Base-by-base conservation (phyloP, 2,888 invertebrate genomes). In the Tupiocoris notatus region DNA sequence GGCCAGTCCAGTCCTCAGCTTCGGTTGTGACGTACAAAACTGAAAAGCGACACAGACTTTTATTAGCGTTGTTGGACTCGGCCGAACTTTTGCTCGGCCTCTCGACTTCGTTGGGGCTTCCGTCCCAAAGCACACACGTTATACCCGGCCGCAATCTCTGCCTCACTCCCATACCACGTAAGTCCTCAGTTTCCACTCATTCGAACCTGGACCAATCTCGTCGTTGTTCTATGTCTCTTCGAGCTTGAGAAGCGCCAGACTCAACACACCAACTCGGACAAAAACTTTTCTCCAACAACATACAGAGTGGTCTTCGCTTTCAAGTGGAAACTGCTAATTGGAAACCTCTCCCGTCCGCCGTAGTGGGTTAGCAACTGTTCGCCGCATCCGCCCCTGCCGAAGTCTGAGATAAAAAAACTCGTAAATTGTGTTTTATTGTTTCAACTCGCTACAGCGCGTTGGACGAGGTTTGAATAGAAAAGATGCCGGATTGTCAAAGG, bases 261-360 rank as follows among this genome's bases (percentile, higher is more conserved):
- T n/a, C 62, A 62, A 73, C 61, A 39, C 62, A 73, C 62, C 62
- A 62, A 39, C 25, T n/a, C 23, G 54, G 73, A 21, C 73, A 20
- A 39, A 39, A 73, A 73, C 73, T 73, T 73, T 73, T 61, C 73
- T 62, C 57, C 6, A 73, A 73, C 73, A 73, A 73, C 73, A 73
- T 54, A 54, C 39, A 39, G 39, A 39, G 39, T 39, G 62, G 73
- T 39, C 70, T 73, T 62, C 62, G 73, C 24, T 39, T 73, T 73
- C 73, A 73, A 73, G 73, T 63, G 73, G 63, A 54, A 73, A 73
- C 73, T 73, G 73, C 73, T 73, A 73, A 73, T 73, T 73, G 73
- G 73, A 73, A 73, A 73, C 62, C 63, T 39, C 63, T 58, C 23
- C 39, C 39, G 39, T 39, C 12, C 12, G 39, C 39, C 39, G 12